These are phyloP conservation scores for Pemphredon lugubris DNA, from an alignment of 2,888 invertebrate species.

Conservation along the genomic window DNA sequence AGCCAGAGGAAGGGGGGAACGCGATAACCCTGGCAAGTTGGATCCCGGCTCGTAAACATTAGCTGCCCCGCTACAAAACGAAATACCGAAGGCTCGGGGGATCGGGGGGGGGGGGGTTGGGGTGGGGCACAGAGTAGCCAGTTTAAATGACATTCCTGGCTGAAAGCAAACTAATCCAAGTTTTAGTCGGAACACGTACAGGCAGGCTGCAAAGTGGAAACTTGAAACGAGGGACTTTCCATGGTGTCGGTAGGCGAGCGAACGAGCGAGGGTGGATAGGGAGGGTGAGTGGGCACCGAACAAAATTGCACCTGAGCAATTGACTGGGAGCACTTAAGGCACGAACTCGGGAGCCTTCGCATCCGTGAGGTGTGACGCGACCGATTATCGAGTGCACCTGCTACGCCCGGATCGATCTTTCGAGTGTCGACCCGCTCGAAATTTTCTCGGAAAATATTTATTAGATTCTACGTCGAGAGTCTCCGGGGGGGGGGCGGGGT, in stretches of 20 bases:
- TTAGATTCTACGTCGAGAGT: conserved; percentile 43
- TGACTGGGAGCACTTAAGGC: conserved; percentile 58
- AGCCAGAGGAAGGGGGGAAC: conserved; percentile 19
- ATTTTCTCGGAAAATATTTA: conserved; percentile 58
- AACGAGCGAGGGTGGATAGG: conserved; percentile 8
- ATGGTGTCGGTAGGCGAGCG: conserved; percentile 33
- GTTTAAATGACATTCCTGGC: conserved; percentile 60
- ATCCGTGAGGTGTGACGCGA: conserved; percentile 53
- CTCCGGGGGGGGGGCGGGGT: conserved; percentile 14
- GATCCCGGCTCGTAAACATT: conserved; percentile 6
- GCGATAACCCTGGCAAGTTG: conserved; percentile 13
- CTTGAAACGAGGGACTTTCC: conserved; percentile 39
- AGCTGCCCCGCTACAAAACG: not conserved
- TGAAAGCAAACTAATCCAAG: conserved; percentile 72
- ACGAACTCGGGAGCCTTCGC: conserved; percentile 38
- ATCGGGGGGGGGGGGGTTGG: too few species aligned
- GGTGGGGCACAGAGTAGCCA: conserved; percentile 20
- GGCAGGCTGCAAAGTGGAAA: conserved; percentile 56
- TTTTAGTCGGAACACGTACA: conserved; percentile 61
- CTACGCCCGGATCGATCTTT: conserved; percentile 56
- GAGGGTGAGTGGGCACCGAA: conserved; percentile 26
- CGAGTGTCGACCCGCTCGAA: conserved; percentile 30
- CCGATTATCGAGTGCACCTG: conserved; percentile 65
- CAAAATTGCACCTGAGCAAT: conserved; percentile 68
- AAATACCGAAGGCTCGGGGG: not conserved